Percentiles rank a stretch among this genome's conserved stretches.
These are phyloP conservation scores for Papilio glaucus DNA, from an alignment of 1,140 invertebrate genomes.

Conservation along the genomic window DNA sequence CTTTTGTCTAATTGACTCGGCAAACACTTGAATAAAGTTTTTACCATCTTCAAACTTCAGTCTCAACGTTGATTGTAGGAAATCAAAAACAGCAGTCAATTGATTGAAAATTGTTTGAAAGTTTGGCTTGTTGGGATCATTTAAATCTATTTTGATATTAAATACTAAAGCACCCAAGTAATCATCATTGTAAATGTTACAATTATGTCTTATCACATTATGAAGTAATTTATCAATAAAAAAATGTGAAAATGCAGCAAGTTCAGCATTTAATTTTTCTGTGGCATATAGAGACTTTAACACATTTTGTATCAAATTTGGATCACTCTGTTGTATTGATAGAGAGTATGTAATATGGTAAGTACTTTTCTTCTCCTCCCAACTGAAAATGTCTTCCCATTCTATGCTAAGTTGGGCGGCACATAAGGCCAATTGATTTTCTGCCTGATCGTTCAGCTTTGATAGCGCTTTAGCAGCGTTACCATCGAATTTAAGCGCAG, in stretches of 20 bases:
- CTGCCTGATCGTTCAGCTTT: conserved; percentile 60
- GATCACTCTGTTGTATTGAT: conserved; percentile 71
- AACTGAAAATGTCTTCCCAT: conserved; percentile 74
- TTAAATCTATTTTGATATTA: conserved; percentile 73
- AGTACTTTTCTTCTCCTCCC: conserved; percentile 65
- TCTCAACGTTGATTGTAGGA: conserved; percentile 70
- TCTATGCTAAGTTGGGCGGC: conserved; percentile 68
- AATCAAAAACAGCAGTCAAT: conserved; percentile 77
- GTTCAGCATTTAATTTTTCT: conserved; percentile 65
- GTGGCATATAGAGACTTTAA: conserved; percentile 67
- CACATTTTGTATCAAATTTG: conserved; percentile 61
- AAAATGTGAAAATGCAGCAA: conserved; percentile 69
- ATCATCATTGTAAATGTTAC: conserved; percentile 77
- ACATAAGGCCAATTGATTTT: conserved; percentile 68
- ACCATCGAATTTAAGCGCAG: conserved; percentile 61
- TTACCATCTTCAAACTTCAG: conserved; percentile 64
- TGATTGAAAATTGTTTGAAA: conserved; percentile 77
- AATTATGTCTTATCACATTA: conserved; percentile 71
- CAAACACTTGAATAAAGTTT: conserved; percentile 70
- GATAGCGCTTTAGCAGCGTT: conserved; percentile 57
- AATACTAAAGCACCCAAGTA: conserved; percentile 68
- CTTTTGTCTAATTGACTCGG: conserved; percentile 59
- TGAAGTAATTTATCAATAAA: conserved; percentile 70
- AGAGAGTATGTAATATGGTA: conserved; percentile 66
- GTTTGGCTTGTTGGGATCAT: conserved; percentile 63